Evolutionary conservation across 2,888 invertebrate species (phyloP), one percentile per base, ranked within the genome.

Genomic region (Agrotis puta): DNA sequence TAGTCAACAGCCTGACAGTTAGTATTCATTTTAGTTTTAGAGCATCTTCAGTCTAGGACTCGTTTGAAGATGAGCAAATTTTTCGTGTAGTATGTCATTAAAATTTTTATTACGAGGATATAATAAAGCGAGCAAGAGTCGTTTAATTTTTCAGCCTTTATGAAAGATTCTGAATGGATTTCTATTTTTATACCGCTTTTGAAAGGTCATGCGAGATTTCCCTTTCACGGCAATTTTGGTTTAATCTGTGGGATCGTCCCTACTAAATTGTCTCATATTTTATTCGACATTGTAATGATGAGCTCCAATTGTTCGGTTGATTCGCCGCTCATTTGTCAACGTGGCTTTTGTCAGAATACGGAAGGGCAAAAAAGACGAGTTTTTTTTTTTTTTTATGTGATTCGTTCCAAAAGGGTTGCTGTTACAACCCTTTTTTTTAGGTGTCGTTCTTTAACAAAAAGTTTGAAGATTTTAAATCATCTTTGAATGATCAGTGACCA

Each of bases 301-400:
- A 83, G 67, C 62, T 68, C 56, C 76, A 76, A 83, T 83, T 80
- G 76, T 83, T 65, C 64, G 50, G 47, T 59, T 71, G 65, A 79
- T 70, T 72, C 39, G 14, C n/a, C 20, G 43, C 50, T 14, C 47
- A 67, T 66, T 64, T 48, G 59, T 81, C 70, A 81, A 53, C 5
- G 56, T 48, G 20, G 45, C 70, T 66, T 71, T 66, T 79, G 57
- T 74, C 33, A 72, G 20, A 24, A 43, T 16, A 13, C 43, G 53
- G 57, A 48, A 70, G 47, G 47, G 13, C 48, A n/a, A 66, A 11
- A 18, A 33, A 6, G 45, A 24, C 18, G 24, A 22, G 18, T 13
- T 50, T 57, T 6, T 6, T 18, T 16, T 50, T 56, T 77, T 59
- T 70, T 45, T 20, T 14, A 22, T 3, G 11, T 43, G 2, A 20